Evolutionary conservation across 2,888 invertebrate genomes (phyloP).

Genomic region (Psylliodes chrysocephalus): DNA sequence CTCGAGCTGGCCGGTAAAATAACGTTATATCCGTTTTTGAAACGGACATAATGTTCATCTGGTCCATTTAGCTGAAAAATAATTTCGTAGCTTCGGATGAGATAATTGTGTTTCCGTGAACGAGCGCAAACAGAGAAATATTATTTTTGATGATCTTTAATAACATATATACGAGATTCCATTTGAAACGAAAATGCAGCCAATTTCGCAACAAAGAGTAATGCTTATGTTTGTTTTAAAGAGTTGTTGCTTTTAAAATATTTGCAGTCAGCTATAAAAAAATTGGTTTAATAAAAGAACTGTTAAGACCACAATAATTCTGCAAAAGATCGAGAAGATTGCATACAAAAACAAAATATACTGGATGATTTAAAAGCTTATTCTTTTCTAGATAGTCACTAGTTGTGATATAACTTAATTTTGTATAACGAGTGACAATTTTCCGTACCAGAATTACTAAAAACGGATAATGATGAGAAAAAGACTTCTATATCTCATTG

Average conservation of each 20-base stretch:
- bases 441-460: no score
- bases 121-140: conserved; percentile 5
- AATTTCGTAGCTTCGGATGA: conserved; percentile 7
- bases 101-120: conserved; percentile 13
- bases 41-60: conserved; percentile 2
- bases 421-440: no score
- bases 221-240: background rate
- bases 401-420: no score
- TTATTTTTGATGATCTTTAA: conserved; percentile 15
- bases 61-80: conserved; percentile 13
- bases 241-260: background rate
- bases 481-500: no score
- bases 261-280: no score
- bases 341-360: no score
- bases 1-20: background rate
- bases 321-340: no score
- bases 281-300: no score
- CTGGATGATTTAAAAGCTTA: no score
- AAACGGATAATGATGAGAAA: no score
- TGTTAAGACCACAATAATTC: no score
- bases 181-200: background rate
- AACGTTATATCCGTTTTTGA: conserved; percentile 7
- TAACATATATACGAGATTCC: conserved; percentile 1
- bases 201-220: background rate
- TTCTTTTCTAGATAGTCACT: no score